A percentile compares a stretch with the other conserved stretches of the same genome.
phyloP scores from a whole-genome alignment of 2,797 vertebrate genomes.

The Myotis findleyi region DNA sequence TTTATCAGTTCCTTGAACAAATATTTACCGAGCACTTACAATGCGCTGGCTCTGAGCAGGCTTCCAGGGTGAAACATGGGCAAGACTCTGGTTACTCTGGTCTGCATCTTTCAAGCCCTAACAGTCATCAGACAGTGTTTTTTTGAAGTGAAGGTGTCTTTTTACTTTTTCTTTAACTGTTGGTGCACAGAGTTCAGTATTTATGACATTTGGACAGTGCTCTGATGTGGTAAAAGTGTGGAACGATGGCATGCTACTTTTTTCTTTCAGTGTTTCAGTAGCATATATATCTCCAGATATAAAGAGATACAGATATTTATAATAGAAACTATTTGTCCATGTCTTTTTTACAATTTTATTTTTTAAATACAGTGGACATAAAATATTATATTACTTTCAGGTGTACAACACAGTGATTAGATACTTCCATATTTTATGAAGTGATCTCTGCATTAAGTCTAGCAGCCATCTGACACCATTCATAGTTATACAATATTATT shows the following conservation, averaged over 20 bases:
- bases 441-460: not conserved
- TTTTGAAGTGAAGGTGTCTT: not conserved
- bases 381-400: not conserved
- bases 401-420: not conserved
- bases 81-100: not conserved
- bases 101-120: not conserved
- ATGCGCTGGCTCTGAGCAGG: not conserved
- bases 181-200: not conserved
- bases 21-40: conserved; percentile 30
- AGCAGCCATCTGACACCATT: not conserved
- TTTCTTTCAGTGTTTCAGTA: not conserved
- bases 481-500: not conserved
- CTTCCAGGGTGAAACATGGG: not conserved
- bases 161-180: not conserved
- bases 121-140: not conserved
- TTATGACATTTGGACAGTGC: not conserved
- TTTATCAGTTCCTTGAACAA: conserved; percentile 54
- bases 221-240: not conserved
- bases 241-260: not conserved
- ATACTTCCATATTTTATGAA: not conserved
- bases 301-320: not conserved
- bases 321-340: not conserved
- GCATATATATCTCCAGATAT: not conserved
- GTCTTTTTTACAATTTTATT: not conserved
- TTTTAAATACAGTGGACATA: not conserved